Evolutionary conservation across 2,888 invertebrate species (phyloP).

Genomic region (Spisula solida): DNA sequence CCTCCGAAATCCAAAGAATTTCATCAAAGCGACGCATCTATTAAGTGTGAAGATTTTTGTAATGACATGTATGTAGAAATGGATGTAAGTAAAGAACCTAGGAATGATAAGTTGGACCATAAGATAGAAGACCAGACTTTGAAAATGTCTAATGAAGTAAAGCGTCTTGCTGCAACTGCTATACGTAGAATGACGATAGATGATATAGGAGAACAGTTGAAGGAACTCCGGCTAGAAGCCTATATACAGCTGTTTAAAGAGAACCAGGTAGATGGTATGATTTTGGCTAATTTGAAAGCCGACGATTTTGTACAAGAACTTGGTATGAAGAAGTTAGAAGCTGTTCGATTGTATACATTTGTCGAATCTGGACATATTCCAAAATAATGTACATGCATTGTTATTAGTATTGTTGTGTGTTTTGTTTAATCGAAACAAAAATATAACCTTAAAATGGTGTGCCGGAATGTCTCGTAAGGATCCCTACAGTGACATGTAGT

Average conservation of each 20-base stretch:
- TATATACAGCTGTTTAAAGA: conserved; percentile 29
- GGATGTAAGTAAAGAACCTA: not conserved
- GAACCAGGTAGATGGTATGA: conserved; percentile 41
- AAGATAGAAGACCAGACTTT: not conserved
- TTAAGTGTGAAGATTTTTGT: not conserved
- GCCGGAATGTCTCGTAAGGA: too few species aligned
- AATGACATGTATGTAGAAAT: not conserved
- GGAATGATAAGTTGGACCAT: not conserved
- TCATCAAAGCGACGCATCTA: not conserved
- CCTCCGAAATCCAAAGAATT: not conserved
- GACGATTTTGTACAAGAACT: conserved; percentile 42
- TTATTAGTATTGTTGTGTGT: not conserved
- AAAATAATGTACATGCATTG: not conserved
- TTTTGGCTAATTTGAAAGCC: conserved; percentile 11
- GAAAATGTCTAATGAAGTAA: not conserved
- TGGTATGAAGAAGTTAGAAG: conserved; percentile 41
- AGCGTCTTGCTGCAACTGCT: not conserved
- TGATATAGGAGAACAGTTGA: not conserved
- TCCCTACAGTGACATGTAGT: too few species aligned
- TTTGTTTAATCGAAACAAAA: not conserved
- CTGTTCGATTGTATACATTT: conserved; percentile 33
- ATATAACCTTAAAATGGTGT: too few species aligned
- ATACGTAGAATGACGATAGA: conserved; percentile 16
- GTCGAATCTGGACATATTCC: conserved; percentile 45
- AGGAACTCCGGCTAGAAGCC: conserved; percentile 31